Evolutionary conservation across 2,113 vertebrate genomes (phyloP), one percentile per base, ranked within the genome.

Genomic region (Oncorhynchus tshawytscha): DNA sequence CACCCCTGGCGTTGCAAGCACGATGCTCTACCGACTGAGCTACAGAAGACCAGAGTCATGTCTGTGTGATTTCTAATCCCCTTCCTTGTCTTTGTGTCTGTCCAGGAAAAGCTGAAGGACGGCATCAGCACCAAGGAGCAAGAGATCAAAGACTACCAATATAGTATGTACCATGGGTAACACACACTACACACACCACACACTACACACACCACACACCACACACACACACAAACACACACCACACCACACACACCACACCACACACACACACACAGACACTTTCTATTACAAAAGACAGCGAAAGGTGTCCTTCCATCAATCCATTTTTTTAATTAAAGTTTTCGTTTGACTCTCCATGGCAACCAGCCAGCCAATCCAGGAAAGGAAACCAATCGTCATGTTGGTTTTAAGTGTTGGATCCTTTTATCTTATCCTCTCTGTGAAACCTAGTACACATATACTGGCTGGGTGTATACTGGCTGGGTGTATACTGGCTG

Each of bases 81-180:
- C 66, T 29, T 72, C 3, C 5, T 16, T 69, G 3, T 49, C 13
- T 74, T 29, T 31, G 73, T 18, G 16, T 79, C 20, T 78, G 65
- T 82, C 27, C 82, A 98, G 96, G 89, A 89, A 3, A 93, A 92
- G 27, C 76, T 98, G 68, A 97, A 95, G 90, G 84, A 76, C 85
- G 96, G 94, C 82, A 95, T 98, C 93, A 93, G 93, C 78, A 92
- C 76, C 27, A 86, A 91, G 73, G 87, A 85, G 45, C 88, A 86
- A 78, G 89, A 94, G 71, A 86, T 91, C 22, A 86, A 86, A 81
- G 86, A 91, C 48, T 91, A 96, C 83, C 93, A 98, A 27, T 97
- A 96, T 72, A 95, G 97, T 98, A 94, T 92, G 95, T 95, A 79
- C 54, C 72, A 24, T 9, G 9, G 3, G 9, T 9, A 15, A 5